Conservation (phyloP, 2,888 invertebrate species). For the Pseudococcus longispinus region DNA sequence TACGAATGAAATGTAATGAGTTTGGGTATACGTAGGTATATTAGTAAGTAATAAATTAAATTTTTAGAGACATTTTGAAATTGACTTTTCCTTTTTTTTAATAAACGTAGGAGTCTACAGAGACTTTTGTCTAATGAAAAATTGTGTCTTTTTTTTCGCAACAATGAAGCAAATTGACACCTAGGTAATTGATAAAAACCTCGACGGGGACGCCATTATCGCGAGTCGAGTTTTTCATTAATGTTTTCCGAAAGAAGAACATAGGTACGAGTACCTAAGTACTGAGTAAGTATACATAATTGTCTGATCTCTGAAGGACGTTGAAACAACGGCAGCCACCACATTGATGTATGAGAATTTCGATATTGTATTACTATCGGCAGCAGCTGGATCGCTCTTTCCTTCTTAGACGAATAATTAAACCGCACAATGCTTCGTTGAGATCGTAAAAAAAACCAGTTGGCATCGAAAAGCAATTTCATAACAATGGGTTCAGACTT, state of each 20-base stretch:
- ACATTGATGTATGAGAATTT: not conserved
- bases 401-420: constrained; percentile 7
- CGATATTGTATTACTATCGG: not conserved
- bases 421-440: not conserved
- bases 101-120: too few relatives aligned
- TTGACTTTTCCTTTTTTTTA: too few relatives aligned
- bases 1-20: not conserved
- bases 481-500: not conserved
- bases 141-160: not conserved
- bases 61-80: too few relatives aligned
- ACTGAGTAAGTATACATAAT: too few relatives aligned
- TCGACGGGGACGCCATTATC: not conserved
- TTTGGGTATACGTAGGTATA: too few relatives aligned
- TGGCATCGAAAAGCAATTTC: constrained; percentile 9
- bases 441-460: constrained; percentile 27
- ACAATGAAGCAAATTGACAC: not conserved
- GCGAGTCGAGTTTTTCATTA: not conserved
- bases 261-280: too few relatives aligned
- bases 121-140: not conserved
- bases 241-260: not conserved
- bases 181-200: not conserved
- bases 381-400: not conserved
- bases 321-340: not conserved
- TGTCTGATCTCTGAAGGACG: not conserved
- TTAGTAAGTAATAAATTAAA: not conserved